These are phyloP conservation scores for Chrysolina americana DNA, from an alignment of 2,888 invertebrate genomes.

Conservation along the genomic window DNA sequence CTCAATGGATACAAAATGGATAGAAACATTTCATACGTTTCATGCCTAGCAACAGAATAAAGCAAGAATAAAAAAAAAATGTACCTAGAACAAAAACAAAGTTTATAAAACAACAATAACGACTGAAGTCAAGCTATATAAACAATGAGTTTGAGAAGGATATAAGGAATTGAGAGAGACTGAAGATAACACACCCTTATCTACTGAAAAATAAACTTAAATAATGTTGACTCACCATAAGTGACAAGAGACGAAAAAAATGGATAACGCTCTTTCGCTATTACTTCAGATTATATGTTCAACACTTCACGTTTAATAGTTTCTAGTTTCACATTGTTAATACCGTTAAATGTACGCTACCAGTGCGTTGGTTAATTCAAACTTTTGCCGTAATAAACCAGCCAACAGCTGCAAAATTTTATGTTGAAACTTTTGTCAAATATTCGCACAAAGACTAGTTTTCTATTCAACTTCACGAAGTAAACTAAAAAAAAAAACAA, in stretches of 20 bases:
- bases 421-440: not conserved
- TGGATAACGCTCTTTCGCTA: not conserved
- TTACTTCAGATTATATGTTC: constrained; percentile 3
- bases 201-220: not conserved
- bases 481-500: constrained; percentile 23
- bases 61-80: no score
- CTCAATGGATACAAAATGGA: no score
- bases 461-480: constrained; percentile 20
- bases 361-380: not conserved
- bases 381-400: not conserved
- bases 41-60: no score
- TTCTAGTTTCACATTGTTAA: constrained; percentile 7
- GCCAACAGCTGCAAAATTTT: not conserved
- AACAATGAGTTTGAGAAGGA: no score
- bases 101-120: no score
- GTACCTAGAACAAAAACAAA: no score
- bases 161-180: no score
- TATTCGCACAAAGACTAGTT: not conserved
- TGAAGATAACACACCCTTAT: not conserved
- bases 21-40: no score
- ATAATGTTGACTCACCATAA: not conserved
- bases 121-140: no score
- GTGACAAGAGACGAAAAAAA: not conserved
- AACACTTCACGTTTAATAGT: not conserved
- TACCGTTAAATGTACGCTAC: not conserved